These are phyloP conservation scores for Anoplius nigerrimus DNA, from an alignment of 2,888 invertebrate species.

Conservation along the genomic window DNA sequence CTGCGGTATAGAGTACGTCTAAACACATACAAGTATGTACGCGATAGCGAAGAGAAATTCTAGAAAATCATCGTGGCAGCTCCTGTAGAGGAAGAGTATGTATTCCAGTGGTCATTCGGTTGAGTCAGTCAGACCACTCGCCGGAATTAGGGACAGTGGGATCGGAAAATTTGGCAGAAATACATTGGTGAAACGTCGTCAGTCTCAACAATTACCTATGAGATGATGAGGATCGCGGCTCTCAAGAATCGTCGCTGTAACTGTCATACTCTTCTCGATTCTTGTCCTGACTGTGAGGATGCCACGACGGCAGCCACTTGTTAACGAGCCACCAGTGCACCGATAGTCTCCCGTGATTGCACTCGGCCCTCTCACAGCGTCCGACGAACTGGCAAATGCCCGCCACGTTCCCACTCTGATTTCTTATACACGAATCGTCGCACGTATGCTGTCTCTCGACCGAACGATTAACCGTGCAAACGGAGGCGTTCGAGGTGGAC, in stretches of 20 bases:
- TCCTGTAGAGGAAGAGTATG: too few species aligned
- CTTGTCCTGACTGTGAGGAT: slow-evolving; percentile 55
- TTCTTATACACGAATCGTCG: slow-evolving; percentile 75
- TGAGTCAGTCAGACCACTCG: too few species aligned
- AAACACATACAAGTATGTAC: too few species aligned
- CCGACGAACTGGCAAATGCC: slow-evolving; percentile 64
- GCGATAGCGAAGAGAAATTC: too few species aligned
- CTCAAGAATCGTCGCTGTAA: slow-evolving; percentile 66
- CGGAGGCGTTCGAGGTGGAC: slow-evolving; percentile 64
- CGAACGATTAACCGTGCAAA: slow-evolving; percentile 75
- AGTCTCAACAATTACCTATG: not conserved
- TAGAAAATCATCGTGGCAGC: too few species aligned
- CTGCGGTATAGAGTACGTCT: too few species aligned
- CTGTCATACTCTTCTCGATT: slow-evolving; percentile 65
- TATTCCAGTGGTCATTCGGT: too few species aligned
- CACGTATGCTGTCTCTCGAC: slow-evolving; percentile 75
- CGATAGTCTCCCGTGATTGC: slow-evolving; percentile 76
- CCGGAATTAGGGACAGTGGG: too few species aligned
- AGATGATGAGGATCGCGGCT: not conserved
- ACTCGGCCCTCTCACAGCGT: slow-evolving; percentile 65
- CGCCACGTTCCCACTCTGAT: slow-evolving; percentile 65
- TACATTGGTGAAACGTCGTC: not conserved
- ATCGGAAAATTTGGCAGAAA: not conserved
- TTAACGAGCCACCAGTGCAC: slow-evolving; percentile 82
- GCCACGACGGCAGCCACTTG: slow-evolving; percentile 79